These are phyloP conservation scores for Palythoa grandiflora DNA, from an alignment of 92 coral and sea anemone species.

Conservation along the genomic window DNA sequence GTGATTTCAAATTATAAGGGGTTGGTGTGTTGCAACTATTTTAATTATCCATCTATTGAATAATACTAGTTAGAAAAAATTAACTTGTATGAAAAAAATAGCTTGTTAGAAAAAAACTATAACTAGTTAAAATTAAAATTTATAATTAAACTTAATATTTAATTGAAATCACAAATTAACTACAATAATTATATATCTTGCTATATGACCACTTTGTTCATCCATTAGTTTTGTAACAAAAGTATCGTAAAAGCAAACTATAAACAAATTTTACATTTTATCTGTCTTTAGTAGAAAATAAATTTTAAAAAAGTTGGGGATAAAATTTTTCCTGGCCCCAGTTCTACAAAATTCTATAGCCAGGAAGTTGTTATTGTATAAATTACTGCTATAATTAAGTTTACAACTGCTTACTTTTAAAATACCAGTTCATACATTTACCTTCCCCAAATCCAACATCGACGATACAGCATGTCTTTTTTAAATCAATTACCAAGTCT, in stretches of 20 bases:
- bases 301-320: constrained; percentile 13
- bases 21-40: constrained; percentile 15
- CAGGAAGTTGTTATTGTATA: constrained; percentile 15
- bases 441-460: constrained; percentile 19
- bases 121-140: constrained; percentile 15
- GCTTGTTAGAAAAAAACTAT: constrained; percentile 10
- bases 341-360: constrained; percentile 8
- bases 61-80: constrained; percentile 16
- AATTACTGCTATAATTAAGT: constrained; percentile 17
- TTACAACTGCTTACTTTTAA: constrained; percentile 16
- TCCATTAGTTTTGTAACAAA: constrained; percentile 14
- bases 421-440: constrained; percentile 15
- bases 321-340: constrained; percentile 22
- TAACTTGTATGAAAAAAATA: constrained; percentile 11
- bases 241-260: constrained; percentile 15
- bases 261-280: constrained; percentile 10
- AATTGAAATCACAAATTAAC: constrained; percentile 16
- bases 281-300: constrained; percentile 6
- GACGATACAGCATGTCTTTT: constrained; percentile 17
- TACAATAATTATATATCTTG: constrained; percentile 19
- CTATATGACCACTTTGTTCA: constrained; percentile 22
- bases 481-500: constrained; percentile 17
- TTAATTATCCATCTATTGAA: constrained; percentile 21
- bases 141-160: neutral
- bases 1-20: constrained; percentile 13